These are phyloP conservation scores for Exaiptasia diaphana DNA, from an alignment of 64 coral and sea anemone genomes.

Conservation along the genomic window DNA sequence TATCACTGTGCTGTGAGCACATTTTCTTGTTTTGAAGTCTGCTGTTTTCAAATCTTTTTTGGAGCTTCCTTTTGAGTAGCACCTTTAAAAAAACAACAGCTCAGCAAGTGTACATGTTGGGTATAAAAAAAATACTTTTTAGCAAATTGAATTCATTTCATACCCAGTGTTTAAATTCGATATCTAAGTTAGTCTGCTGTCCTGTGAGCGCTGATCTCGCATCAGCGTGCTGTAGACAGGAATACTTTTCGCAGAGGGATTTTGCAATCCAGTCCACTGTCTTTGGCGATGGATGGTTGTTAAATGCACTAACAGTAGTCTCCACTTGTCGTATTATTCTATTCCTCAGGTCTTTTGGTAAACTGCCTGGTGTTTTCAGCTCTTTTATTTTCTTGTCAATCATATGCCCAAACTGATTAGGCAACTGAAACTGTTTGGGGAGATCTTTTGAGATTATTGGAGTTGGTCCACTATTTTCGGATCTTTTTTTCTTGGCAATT, in stretches of 20 bases:
- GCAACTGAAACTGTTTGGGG: slow-evolving; percentile 3
- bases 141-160: neutral
- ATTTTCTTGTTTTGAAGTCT: neutral
- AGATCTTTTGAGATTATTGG: slow-evolving; percentile 3
- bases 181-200: neutral
- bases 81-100: neutral
- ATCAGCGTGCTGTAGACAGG: slow-evolving; percentile 1
- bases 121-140: neutral
- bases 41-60: slow-evolving; percentile 11
- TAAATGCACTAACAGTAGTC: neutral
- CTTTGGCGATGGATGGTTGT: neutral
- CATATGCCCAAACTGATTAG: slow-evolving; percentile 5
- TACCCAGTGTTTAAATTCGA: neutral
- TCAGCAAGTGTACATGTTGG: neutral
- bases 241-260: neutral
- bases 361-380: neutral
- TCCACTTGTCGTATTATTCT: slow-evolving; percentile 13
- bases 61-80: neutral
- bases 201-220: neutral
- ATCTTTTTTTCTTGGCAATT: too few relatives aligned
- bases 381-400: slow-evolving; percentile 25
- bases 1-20: too few relatives aligned
- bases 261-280: slow-evolving; percentile 32
- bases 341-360: neutral
- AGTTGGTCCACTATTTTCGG: too few relatives aligned